phyloP scores from a whole-genome alignment of 2,113 vertebrate species.

The Pampusana beccarii region DNA sequence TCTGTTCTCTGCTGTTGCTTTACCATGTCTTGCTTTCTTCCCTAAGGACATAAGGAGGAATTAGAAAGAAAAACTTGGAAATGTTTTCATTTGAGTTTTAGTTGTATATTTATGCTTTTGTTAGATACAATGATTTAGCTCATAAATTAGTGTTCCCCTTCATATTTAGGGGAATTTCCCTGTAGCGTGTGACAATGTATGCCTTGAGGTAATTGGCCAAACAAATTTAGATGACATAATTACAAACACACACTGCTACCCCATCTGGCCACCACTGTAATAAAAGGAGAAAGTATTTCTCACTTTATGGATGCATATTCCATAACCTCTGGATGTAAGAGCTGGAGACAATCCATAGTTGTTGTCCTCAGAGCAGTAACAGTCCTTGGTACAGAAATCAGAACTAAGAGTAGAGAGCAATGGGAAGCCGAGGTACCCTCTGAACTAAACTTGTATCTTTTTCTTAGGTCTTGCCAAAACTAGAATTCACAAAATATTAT shows the following conservation, averaged over 20 bases:
- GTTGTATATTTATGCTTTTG: not conserved
- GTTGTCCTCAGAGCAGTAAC: not conserved
- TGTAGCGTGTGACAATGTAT: not conserved
- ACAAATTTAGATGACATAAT: not conserved
- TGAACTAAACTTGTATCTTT: not conserved
- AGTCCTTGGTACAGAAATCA: not conserved
- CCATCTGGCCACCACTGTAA: not conserved
- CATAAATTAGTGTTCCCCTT: not conserved
- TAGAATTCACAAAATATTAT: not conserved
- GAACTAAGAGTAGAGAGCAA: not conserved
- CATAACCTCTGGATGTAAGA: not conserved
- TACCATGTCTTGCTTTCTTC: not conserved
- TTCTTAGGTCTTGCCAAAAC: not conserved
- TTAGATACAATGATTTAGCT: not conserved
- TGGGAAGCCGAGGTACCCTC: not conserved
- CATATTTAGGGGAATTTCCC: not conserved
- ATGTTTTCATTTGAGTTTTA: not conserved
- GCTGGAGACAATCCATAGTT: not conserved
- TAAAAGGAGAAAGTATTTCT: not conserved
- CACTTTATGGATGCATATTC: fast-evolving
- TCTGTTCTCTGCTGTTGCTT: not conserved
- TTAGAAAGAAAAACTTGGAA: not conserved
- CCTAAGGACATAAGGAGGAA: not conserved
- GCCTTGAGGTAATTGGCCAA: not conserved
- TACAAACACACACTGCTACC: not conserved